Conservation (phyloP, 2,797 vertebrate species). For the Phoxinus dragarum region DNA sequence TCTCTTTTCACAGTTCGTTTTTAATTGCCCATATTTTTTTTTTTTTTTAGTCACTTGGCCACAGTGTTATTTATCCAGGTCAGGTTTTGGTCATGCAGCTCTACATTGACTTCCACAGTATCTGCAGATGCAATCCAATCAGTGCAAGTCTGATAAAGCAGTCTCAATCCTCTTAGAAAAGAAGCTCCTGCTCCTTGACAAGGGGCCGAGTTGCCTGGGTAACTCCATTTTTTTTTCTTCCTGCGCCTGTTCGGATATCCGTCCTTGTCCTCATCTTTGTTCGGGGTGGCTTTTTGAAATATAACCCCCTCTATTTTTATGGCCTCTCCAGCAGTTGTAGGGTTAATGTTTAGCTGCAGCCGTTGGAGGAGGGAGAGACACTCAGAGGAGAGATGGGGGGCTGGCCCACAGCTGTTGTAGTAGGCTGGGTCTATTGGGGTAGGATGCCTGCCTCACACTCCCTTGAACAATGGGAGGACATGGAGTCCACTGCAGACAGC, state of each 20-base stretch:
- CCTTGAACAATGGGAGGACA: slow-evolving; percentile 82
- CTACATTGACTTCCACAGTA: slow-evolving; percentile 40
- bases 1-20: neutral
- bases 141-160: slow-evolving; percentile 64
- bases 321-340: slow-evolving; percentile 74
- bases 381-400: slow-evolving; percentile 69
- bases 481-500: slow-evolving; percentile 74
- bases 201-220: slow-evolving; percentile 59
- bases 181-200: slow-evolving; percentile 70
- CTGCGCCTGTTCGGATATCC: slow-evolving; percentile 71
- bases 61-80: slow-evolving; percentile 9
- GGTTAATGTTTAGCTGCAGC: slow-evolving; percentile 80
- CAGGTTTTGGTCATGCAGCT: slow-evolving; percentile 38
- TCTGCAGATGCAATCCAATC: slow-evolving; percentile 61
- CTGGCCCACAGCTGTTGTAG: slow-evolving; percentile 83
- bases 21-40: neutral
- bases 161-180: slow-evolving; percentile 77
- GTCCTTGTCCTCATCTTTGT: slow-evolving; percentile 72
- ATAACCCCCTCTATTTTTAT: slow-evolving; percentile 68
- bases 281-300: slow-evolving; percentile 68
- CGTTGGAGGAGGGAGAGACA: slow-evolving; percentile 61
- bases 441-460: slow-evolving; percentile 75
- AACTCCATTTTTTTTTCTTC: slow-evolving; percentile 61
- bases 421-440: slow-evolving; percentile 76
- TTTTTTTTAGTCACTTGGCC: neutral